These are phyloP conservation scores for Ceramica pisi DNA, from an alignment of 2,888 invertebrate species.

Conservation along the genomic window DNA sequence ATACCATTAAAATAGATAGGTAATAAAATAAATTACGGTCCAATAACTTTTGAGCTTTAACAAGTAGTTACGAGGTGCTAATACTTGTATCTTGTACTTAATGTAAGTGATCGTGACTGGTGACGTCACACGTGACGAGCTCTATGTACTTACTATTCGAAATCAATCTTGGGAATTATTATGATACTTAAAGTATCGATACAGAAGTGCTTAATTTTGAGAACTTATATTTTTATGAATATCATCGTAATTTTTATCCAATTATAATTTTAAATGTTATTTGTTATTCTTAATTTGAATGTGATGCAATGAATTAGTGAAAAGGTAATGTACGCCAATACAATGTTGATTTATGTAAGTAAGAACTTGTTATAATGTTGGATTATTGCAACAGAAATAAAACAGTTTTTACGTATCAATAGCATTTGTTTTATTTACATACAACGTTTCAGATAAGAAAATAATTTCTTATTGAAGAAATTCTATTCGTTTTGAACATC, in stretches of 20 bases:
- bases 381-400: slow-evolving; percentile 72
- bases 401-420: slow-evolving; percentile 76
- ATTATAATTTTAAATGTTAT: slow-evolving; percentile 67
- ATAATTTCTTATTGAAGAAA: slow-evolving; percentile 64
- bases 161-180: slow-evolving; percentile 68
- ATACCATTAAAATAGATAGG: slow-evolving; percentile 59
- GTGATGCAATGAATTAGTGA: slow-evolving; percentile 75
- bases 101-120: slow-evolving; percentile 64
- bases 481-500: slow-evolving; percentile 62
- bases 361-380: slow-evolving; percentile 78
- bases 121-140: slow-evolving; percentile 50
- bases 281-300: slow-evolving; percentile 72
- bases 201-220: slow-evolving; percentile 68
- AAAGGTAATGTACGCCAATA: slow-evolving; percentile 74
- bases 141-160: slow-evolving; percentile 66
- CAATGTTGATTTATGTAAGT: slow-evolving; percentile 69
- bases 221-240: slow-evolving; percentile 65
- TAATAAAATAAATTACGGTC: slow-evolving; percentile 62
- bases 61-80: slow-evolving; percentile 74
- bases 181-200: slow-evolving; percentile 62
- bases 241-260: slow-evolving; percentile 67
- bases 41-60: slow-evolving; percentile 70
- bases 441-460: slow-evolving; percentile 66
- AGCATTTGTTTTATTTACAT: slow-evolving; percentile 69
- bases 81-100: slow-evolving; percentile 76